Conservation (phyloP, 2,888 invertebrate species). For the Eueremaeus valkanovi region DNA sequence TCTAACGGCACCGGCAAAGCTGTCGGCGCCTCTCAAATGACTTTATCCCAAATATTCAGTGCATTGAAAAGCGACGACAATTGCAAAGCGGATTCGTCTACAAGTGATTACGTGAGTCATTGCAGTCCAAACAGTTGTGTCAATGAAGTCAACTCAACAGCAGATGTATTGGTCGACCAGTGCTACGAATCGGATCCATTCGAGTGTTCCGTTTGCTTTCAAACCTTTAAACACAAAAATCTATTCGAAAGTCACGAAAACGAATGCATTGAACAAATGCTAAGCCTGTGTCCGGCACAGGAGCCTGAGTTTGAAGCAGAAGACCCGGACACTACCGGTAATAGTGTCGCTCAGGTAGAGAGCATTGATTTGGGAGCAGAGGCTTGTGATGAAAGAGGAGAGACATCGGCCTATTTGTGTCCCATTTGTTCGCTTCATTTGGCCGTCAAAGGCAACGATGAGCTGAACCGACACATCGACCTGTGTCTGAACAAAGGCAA, state of each 20-base stretch:
- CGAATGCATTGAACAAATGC: constrained; percentile 2
- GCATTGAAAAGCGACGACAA: not conserved
- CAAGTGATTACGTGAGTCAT: not conserved
- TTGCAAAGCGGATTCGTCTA: not conserved
- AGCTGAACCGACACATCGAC: constrained; percentile 44
- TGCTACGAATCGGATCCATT: not conserved
- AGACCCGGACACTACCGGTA: no score
- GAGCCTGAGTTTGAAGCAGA: not conserved
- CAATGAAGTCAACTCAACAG: not conserved
- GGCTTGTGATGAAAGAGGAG: not conserved
- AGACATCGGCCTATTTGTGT: constrained; percentile 9
- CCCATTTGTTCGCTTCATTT: constrained; percentile 28
- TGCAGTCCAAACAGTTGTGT: not conserved
- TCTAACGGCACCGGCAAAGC: not conserved
- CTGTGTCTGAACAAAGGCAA: constrained; percentile 43
- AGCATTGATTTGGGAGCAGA: no score
- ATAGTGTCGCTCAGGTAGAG: no score
- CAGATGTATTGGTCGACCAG: not conserved
- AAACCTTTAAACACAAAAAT: not conserved
- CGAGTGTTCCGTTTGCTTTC: constrained; percentile 31
- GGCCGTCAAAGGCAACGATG: constrained; percentile 16
- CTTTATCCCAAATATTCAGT: constrained; percentile 27
- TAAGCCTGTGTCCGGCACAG: not conserved
- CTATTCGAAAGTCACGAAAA: constrained; percentile 13
- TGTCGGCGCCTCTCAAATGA: constrained; percentile 1